Conservation (phyloP, 2,888 invertebrate species). For the Calliopum simillimum region DNA sequence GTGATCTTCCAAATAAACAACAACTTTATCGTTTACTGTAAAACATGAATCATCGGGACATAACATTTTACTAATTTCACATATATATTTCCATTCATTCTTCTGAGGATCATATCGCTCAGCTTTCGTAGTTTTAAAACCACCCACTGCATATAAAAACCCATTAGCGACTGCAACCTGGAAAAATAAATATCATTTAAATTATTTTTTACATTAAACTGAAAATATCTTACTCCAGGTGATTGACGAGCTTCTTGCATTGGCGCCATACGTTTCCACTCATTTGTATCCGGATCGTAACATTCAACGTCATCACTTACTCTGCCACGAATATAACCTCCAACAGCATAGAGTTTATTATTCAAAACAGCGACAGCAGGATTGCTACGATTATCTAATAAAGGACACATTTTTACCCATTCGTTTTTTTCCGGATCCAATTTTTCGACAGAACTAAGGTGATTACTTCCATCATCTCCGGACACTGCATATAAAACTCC, state of each 20-base stretch:
- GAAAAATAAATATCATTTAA: background rate
- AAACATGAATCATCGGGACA: too few relatives aligned
- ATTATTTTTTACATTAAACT: background rate
- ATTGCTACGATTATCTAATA: conserved; percentile 85
- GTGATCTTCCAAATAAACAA: conserved; percentile 65
- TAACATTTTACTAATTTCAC: too few relatives aligned
- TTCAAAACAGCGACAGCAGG: conserved; percentile 90
- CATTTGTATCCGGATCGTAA: conserved; percentile 78
- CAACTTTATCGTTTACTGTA: too few relatives aligned
- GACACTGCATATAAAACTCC: conserved; percentile 92
- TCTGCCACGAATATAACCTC: conserved; percentile 91
- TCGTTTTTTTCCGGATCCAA: conserved; percentile 90
- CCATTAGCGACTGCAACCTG: conserved; percentile 86
- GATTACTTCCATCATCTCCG: conserved; percentile 89
- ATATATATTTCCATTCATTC: conserved; percentile 80
- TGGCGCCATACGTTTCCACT: conserved; percentile 86
- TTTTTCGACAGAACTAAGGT: conserved; percentile 90
- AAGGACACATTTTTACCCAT: conserved; percentile 91
- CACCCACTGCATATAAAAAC: conserved; percentile 90
- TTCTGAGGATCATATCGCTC: conserved; percentile 85
- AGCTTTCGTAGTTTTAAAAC: conserved; percentile 92
- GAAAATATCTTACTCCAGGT: conserved; percentile 76
- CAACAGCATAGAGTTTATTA: conserved; percentile 88
- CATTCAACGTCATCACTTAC: conserved; percentile 90
- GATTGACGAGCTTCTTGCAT: conserved; percentile 90